Evolutionary conservation across 2,888 invertebrate species (phyloP), one percentile per base, ranked within the genome.

Genomic region (Microdon myrmicae): DNA sequence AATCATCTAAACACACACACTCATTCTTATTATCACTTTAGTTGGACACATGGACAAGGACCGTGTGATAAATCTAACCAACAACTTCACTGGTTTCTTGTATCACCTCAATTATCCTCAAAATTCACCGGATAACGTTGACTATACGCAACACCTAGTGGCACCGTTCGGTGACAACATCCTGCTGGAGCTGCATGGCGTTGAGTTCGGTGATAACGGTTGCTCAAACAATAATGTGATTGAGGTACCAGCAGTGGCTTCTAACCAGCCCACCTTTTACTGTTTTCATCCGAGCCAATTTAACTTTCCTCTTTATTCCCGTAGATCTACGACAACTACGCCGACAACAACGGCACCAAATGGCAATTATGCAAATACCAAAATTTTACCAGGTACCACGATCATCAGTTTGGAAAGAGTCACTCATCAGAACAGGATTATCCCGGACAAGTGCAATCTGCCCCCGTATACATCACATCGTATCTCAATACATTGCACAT

Each of bases 301-400:
- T 23, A n/a, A n/a, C n/a, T n/a, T n/a, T 19, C 10, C 13, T 16
- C 7, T 23, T 19, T n/a, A n/a, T n/a, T 5, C 26, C 23, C 43
- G 29, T 2, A 85, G 85, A 82, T 85, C 10, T 83, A 81, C 69
- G 90, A 90, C 76, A 87, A 85, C 74, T 89, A 89, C 77, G 85
- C 87, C 0, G 88, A 88, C 70, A 81, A 81, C 68, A 89, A 89
- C 75, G 89, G 89, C 22, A 88, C 88, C 0, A 81, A 82, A 43
- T 89, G 89, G 89, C 83, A 82, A 19, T 80, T 89, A 19, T 89
- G 89, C 71, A 71, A 78, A 79, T 32, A 75, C 58, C 70, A 74
- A 23, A 70, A 73, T 58, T 54, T 68, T 3, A 59, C 54, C 41
- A 58, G 67, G 44, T 41, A 66, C 19, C 67, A 60, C 16, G 45